Percentiles rank a stretch among this genome's conserved stretches.
phyloP scores from a whole-genome alignment of 1,140 invertebrate genomes.

The Cydia fagiglandana region DNA sequence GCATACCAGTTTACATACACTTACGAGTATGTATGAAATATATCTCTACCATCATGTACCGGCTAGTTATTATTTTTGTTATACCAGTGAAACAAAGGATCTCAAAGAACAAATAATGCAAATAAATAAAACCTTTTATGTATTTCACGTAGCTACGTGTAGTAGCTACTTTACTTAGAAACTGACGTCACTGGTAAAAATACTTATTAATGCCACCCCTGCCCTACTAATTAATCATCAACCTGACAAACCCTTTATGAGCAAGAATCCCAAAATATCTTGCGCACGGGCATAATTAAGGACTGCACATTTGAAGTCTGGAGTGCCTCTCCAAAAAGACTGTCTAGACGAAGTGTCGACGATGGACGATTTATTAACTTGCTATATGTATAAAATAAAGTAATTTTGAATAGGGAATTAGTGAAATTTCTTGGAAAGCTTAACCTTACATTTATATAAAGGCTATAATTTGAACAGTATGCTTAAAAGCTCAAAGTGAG shows the following conservation, averaged over 20 bases:
- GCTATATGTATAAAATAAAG: not conserved
- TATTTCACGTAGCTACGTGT: not conserved
- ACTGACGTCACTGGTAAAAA: not conserved
- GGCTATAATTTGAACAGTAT: too few relatives aligned
- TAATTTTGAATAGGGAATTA: not conserved
- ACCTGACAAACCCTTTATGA: conserved; percentile 18
- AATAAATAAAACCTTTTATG: too few relatives aligned
- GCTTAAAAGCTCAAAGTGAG: too few relatives aligned
- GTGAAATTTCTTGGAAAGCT: too few relatives aligned
- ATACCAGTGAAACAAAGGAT: too few relatives aligned
- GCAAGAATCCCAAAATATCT: conserved; percentile 11
- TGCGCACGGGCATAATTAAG: conserved; percentile 9
- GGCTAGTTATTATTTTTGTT: too few relatives aligned
- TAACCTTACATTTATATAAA: too few relatives aligned
- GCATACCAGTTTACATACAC: too few relatives aligned
- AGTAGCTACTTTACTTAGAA: not conserved
- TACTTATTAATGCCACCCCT: not conserved
- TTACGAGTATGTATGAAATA: too few relatives aligned
- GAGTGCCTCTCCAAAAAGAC: not conserved
- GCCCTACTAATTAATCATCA: not conserved
- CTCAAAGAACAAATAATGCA: too few relatives aligned
- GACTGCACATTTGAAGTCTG: not conserved
- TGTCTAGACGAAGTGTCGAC: not conserved
- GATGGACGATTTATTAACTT: not conserved
- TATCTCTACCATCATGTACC: too few relatives aligned